Evolutionary conservation across 1,140 invertebrate species (phyloP).

Genomic region (Chrysoperla carnea): DNA sequence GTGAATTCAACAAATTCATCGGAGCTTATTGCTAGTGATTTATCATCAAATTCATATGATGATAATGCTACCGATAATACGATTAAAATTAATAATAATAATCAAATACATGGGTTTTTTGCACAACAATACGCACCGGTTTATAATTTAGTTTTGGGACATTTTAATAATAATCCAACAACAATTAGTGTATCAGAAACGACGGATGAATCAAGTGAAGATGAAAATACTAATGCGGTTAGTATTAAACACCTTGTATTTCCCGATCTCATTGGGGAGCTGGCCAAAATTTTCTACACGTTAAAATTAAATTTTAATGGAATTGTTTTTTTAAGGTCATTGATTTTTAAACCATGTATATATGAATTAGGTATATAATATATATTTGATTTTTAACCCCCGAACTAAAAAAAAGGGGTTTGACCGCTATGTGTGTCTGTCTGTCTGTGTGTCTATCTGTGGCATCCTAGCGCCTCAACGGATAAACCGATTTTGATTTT

Average conservation of each 20-base stretch:
- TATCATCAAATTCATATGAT: neutral
- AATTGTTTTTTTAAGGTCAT: no score
- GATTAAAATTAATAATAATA: neutral
- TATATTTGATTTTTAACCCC: no score
- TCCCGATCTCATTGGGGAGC: no score
- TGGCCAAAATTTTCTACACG: no score
- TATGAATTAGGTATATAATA: no score
- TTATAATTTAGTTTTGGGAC: neutral
- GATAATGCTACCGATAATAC: neutral
- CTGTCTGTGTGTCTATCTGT: no score
- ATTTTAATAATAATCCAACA: neutral
- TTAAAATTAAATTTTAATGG: no score
- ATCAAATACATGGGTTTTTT: neutral
- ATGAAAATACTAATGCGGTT: neutral
- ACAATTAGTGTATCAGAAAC: neutral
- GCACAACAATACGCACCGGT: neutral
- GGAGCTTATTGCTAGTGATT: neutral
- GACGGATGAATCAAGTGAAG: neutral
- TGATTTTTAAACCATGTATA: no score
- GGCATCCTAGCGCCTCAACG: no score
- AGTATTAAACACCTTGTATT: neutral
- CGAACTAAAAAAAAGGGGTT: no score
- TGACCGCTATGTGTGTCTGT: no score
- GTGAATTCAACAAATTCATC: neutral
- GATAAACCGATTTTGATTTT: no score